These are phyloP conservation scores for Petrolisthes cinctipes DNA, from an alignment of 2,888 invertebrate species.

Conservation along the genomic window DNA sequence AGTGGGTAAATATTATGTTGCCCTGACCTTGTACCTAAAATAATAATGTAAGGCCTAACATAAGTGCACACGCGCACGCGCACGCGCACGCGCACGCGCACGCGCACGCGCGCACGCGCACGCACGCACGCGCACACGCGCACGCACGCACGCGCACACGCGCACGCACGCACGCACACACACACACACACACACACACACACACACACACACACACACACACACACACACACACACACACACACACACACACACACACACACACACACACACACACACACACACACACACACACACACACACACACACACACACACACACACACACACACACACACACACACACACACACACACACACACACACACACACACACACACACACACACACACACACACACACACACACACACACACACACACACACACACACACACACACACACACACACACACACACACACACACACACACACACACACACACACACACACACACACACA, in stretches of 20 bases:
- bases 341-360: conserved; percentile 29
- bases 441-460: conserved; percentile 31
- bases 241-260: conserved; percentile 5
- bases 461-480: conserved; percentile 25
- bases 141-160: conserved; percentile 13
- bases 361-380: conserved; percentile 16
- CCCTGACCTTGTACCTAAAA: too few species aligned
- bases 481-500: conserved; percentile 16
- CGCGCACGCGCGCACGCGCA: neutral
- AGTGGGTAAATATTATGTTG: too few species aligned
- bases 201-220: conserved; percentile 30
- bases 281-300: conserved; percentile 24
- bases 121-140: neutral
- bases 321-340: conserved; percentile 36
- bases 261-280: conserved; percentile 11
- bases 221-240: conserved; percentile 1
- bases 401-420: conserved; percentile 25
- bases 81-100: neutral
- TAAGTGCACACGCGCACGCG: neutral
- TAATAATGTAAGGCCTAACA: too few species aligned
- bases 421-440: conserved; percentile 33
- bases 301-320: conserved; percentile 15
- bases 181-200: conserved; percentile 30
- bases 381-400: conserved; percentile 22
- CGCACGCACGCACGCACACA: conserved; percentile 15